Conservation (phyloP, 2,113 vertebrate species). For the Heteronetta atricapilla region DNA sequence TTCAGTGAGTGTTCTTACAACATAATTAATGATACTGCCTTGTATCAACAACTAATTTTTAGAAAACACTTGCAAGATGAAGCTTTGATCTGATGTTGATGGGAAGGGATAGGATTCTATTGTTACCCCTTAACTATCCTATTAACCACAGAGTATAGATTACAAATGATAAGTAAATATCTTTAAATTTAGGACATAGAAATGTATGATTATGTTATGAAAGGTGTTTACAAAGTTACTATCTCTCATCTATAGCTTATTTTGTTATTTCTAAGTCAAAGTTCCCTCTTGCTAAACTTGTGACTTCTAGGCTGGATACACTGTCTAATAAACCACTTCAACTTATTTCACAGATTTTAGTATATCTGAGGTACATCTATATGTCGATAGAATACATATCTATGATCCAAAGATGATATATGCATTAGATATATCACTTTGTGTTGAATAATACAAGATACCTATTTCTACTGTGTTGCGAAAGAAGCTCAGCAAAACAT, state of each 20-base stretch:
- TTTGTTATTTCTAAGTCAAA: background rate
- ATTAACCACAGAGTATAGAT: background rate
- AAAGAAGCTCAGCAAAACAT: background rate
- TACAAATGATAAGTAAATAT: background rate
- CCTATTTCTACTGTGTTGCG: background rate
- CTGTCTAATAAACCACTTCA: background rate
- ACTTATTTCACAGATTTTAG: background rate
- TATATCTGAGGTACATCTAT: background rate
- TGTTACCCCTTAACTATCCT: background rate
- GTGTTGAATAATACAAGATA: background rate
- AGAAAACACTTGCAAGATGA: background rate
- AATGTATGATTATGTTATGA: background rate
- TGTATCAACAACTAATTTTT: background rate
- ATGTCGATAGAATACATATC: background rate
- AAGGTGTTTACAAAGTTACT: background rate
- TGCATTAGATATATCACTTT: background rate
- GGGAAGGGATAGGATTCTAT: background rate
- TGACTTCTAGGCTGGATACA: background rate
- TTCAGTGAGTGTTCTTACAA: background rate
- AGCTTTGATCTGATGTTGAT: background rate
- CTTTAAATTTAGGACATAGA: background rate
- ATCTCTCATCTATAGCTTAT: background rate
- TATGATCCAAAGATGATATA: background rate
- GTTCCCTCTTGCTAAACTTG: background rate
- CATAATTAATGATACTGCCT: background rate